phyloP scores from a whole-genome alignment of 2,888 invertebrate genomes.

The Osmoderma eremita region DNA sequence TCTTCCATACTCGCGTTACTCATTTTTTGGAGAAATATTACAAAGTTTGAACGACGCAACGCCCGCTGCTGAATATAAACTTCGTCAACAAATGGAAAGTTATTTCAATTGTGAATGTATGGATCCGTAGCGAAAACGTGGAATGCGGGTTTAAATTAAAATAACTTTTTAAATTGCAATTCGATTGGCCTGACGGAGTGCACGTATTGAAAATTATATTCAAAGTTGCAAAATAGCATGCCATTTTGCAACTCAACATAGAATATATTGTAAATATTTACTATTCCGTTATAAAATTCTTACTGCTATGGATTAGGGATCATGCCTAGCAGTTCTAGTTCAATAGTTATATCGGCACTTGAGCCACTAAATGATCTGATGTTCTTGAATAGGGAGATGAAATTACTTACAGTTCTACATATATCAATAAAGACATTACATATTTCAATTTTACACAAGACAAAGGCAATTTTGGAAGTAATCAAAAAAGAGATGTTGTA shows the following conservation, averaged over 20 bases:
- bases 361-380: too few relatives aligned
- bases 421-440: too few relatives aligned
- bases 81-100: conserved; percentile 29
- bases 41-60: conserved; percentile 28
- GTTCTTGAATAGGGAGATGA: too few relatives aligned
- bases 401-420: too few relatives aligned
- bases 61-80: conserved; percentile 29
- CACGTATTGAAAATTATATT: not conserved
- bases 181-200: conserved; percentile 14
- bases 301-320: not conserved
- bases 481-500: too few relatives aligned
- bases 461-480: too few relatives aligned
- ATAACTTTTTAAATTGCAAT: conserved; percentile 29
- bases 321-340: too few relatives aligned
- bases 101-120: conserved; percentile 30
- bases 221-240: not conserved
- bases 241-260: too few relatives aligned
- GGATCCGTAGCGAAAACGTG: not conserved
- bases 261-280: not conserved
- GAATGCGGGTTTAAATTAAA: conserved; percentile 25
- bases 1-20: conserved; percentile 28
- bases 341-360: too few relatives aligned
- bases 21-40: conserved; percentile 39
- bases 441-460: too few relatives aligned
- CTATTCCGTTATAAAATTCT: not conserved